A percentile compares a stretch with the other conserved stretches of the same genome.
Conservation (phyloP, 2,797 vertebrate genomes). For the Tachyglossus aculeatus region DNA sequence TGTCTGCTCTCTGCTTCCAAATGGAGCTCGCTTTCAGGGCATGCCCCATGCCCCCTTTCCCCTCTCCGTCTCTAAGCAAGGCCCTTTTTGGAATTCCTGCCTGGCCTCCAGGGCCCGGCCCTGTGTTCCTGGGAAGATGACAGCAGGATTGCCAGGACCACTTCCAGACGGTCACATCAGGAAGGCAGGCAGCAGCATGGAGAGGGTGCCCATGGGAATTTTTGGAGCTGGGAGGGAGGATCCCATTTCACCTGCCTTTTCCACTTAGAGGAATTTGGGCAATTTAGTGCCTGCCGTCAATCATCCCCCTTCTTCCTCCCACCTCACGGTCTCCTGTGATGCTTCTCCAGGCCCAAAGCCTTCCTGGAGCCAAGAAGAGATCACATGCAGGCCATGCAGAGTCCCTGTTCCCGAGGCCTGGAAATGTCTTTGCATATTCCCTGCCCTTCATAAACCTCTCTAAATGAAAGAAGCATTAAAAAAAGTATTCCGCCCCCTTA, state of each 20-base stretch:
- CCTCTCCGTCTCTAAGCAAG: too few species aligned
- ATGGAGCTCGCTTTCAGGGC: too few species aligned
- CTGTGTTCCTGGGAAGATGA: too few species aligned
- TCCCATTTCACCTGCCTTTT: conserved; percentile 29
- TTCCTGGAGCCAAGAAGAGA: fast-evolving
- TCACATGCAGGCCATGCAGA: conserved; percentile 3
- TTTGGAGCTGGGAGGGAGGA: background rate
- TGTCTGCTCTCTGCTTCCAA: too few species aligned
- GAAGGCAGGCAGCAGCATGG: background rate
- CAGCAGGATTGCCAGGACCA: too few species aligned
- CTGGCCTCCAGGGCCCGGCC: too few species aligned
- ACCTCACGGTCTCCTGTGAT: conserved; percentile 17
- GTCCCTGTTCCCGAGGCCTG: conserved; percentile 35
- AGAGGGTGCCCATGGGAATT: background rate
- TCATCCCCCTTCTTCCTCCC: conserved; percentile 8
- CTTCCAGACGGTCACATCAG: too few species aligned
- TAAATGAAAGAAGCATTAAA: conserved; percentile 37
- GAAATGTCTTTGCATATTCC: conserved; percentile 12
- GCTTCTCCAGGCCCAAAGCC: background rate
- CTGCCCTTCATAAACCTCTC: conserved; percentile 35
- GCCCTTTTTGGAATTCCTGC: too few species aligned
- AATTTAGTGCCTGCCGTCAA: conserved; percentile 23
- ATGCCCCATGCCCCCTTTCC: too few species aligned
- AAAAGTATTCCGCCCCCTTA: conserved; percentile 9
- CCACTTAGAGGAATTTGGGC: conserved; percentile 5